These are phyloP conservation scores for Sebastiscus tertius DNA, from an alignment of 2,797 vertebrate genomes.

Conservation along the genomic window DNA sequence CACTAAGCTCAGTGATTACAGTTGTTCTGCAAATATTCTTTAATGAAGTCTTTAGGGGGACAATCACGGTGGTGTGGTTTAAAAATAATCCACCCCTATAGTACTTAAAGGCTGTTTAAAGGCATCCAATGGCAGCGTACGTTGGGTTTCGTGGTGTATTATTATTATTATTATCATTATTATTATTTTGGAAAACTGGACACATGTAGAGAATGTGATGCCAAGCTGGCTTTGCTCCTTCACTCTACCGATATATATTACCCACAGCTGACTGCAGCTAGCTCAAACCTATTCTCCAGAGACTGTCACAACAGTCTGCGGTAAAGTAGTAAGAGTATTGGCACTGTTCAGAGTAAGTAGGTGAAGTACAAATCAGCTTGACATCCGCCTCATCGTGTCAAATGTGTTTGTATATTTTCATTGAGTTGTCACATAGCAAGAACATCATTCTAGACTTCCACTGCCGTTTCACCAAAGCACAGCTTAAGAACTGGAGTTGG, in stretches of 20 bases:
- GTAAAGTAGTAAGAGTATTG: neutral
- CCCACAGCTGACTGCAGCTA: neutral
- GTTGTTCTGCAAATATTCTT: constrained; percentile 24
- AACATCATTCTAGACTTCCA: neutral
- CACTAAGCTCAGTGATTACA: neutral
- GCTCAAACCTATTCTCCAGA: neutral
- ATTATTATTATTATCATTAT: neutral
- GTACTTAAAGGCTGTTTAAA: neutral
- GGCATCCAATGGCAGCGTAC: neutral
- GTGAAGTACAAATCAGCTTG: neutral
- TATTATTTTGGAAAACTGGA: neutral
- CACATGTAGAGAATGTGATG: neutral
- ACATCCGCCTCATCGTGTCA: rapidly evolving
- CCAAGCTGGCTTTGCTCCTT: neutral
- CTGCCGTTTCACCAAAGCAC: neutral
- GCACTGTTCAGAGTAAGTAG: neutral
- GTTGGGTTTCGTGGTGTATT: neutral
- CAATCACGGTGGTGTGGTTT: neutral
- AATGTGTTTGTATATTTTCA: neutral
- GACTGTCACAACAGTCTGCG: neutral
- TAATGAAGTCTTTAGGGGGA: constrained; percentile 41
- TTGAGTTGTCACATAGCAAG: neutral
- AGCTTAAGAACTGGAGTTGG: neutral
- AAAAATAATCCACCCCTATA: neutral
- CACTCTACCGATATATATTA: neutral